Base-by-base conservation (phyloP, 2,797 vertebrate species). In the Ceyx erithaca region DNA sequence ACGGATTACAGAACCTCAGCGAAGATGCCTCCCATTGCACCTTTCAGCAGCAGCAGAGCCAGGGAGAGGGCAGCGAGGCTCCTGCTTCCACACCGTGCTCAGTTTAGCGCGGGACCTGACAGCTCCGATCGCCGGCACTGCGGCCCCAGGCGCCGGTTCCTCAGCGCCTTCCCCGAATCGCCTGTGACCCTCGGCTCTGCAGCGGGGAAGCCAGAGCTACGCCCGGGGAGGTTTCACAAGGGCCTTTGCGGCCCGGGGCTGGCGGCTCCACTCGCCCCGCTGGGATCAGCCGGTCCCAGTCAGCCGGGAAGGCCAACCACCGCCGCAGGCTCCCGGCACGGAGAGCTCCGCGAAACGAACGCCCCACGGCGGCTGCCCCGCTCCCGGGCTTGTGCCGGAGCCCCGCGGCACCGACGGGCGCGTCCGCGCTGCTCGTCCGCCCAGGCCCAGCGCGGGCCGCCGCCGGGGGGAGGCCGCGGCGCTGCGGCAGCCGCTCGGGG, bases 241-340 rank as follows among this genome's bases (percentile, higher is more conserved):
- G 1, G 46, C 55, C 23, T 12, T 1, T 3, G 63, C n/a, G 8
- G 0, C 1, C 20, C 0, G 19, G 26, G 59, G 59, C 55, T 1
- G 31, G 14, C 25, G 64, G 22, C 40, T 28, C 9, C 1, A 4
- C 45, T 4, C 46, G 51, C 30, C 63, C 5, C 51, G 4, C 52
- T 1, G 40, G 30, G 33, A 76, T 48, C 9, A 72, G 31, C 3
- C 45, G 4, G 21, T 0, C 19, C 59, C 37, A 5, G 15, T 9
- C 25, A 49, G 5, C 48, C 48, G 14, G 48, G 48, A 49, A 26
- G 48, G 12, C 25, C 37, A 6, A 14, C 30, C 45, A 30, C 25
- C 48, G 48, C 7, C 48, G 17, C 54, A 49, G 48, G 7, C 23
- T 55, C 5, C 35, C 31, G 2, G 22, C 4, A 3, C 66, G 10